These are phyloP conservation scores for Fistularia commersonii DNA, from an alignment of 2,797 vertebrate genomes.

Conservation along the genomic window DNA sequence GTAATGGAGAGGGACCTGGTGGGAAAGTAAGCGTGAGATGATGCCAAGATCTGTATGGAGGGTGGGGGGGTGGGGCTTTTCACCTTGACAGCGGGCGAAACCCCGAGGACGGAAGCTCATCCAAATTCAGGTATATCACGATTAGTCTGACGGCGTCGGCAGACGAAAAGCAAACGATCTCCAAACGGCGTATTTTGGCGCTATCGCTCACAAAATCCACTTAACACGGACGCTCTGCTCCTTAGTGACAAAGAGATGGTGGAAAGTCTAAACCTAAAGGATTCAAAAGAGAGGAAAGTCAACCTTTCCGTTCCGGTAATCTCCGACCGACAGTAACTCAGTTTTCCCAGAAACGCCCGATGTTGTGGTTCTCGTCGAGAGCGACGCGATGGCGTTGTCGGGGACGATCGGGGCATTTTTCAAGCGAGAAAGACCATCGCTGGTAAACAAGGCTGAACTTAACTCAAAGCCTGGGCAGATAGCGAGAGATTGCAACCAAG, in stretches of 20 bases:
- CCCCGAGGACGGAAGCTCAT: slow-evolving; percentile 30
- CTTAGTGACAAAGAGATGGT: not conserved
- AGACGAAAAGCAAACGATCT: slow-evolving; percentile 16
- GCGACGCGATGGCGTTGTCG: too few species aligned
- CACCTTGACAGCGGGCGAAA: slow-evolving; percentile 53
- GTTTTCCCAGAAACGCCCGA: too few species aligned
- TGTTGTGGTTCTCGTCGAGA: too few species aligned
- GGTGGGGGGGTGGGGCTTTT: too few species aligned
- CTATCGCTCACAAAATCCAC: slow-evolving; percentile 5
- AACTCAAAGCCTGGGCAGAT: too few species aligned
- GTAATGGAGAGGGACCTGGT: slow-evolving; percentile 46
- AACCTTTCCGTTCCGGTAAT: too few species aligned
- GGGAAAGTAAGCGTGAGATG: slow-evolving; percentile 42
- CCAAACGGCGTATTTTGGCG: not conserved
- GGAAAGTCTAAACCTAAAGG: not conserved
- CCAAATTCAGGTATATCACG: slow-evolving; percentile 19
- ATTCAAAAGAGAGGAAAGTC: not conserved
- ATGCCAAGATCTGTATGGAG: slow-evolving; percentile 61
- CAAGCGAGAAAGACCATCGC: too few species aligned
- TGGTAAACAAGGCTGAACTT: too few species aligned
- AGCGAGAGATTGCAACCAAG: too few species aligned
- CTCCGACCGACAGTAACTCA: too few species aligned
- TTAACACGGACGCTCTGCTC: not conserved
- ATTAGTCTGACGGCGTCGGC: slow-evolving; percentile 13
- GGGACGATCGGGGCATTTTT: too few species aligned